Evolutionary conservation across 2,888 invertebrate species (phyloP).

Genomic region (Oxycera nigricornis): DNA sequence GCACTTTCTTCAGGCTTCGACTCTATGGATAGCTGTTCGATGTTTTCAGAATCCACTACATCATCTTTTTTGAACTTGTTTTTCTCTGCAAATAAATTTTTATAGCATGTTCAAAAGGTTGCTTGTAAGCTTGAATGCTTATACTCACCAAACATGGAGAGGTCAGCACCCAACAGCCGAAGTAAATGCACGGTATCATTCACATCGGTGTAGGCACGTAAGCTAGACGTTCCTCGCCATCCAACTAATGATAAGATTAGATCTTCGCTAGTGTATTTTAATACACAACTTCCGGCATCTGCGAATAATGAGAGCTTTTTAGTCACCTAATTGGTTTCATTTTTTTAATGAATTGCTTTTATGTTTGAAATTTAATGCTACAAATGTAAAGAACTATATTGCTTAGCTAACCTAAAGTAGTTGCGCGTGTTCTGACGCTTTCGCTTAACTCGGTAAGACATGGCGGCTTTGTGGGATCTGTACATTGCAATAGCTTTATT

Average conservation of each 20-base stretch:
- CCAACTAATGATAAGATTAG: conserved; percentile 78
- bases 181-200: conserved; percentile 88
- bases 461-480: conserved; percentile 81
- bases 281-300: conserved; percentile 77
- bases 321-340: background rate
- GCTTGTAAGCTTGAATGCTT: background rate
- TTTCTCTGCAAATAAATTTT: conserved; percentile 51
- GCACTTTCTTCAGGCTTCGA: no score
- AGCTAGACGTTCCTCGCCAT: conserved; percentile 88
- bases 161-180: conserved; percentile 83
- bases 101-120: background rate
- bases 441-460: conserved; percentile 73
- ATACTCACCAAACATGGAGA: conserved; percentile 78
- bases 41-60: no score
- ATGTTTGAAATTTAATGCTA: background rate
- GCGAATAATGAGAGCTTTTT: background rate
- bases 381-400: background rate
- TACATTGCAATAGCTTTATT: conserved; percentile 77
- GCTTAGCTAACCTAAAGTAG: conserved; percentile 70
- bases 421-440: conserved; percentile 72
- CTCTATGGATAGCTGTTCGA: no score
- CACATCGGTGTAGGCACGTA: conserved; percentile 86
- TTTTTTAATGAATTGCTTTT: background rate
- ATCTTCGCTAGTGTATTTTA: conserved; percentile 68
- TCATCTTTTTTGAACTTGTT: conserved; percentile 72